These are phyloP conservation scores for Paramisgurnus dabryanus DNA, from an alignment of 2,113 vertebrate genomes.

Conservation along the genomic window DNA sequence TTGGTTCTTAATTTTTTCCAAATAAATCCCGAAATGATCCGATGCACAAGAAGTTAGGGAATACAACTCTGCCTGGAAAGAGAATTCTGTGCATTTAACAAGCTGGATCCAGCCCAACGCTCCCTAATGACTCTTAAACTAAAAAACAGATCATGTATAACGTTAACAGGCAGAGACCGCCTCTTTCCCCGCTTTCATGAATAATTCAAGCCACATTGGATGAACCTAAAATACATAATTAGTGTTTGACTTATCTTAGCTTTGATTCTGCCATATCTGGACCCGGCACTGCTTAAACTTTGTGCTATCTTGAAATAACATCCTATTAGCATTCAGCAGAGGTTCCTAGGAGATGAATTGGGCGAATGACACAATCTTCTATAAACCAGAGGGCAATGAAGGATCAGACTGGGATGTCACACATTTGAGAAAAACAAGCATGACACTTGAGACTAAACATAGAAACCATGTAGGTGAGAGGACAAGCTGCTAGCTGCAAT, in stretches of 20 bases:
- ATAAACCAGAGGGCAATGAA: slow-evolving; percentile 28
- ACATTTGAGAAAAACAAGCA: background rate
- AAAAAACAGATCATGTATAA: slow-evolving; percentile 13
- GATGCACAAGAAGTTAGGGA: no score
- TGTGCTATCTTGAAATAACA: slow-evolving; percentile 45
- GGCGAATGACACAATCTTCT: background rate
- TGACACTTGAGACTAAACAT: slow-evolving; percentile 8
- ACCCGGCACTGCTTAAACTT: slow-evolving; percentile 27
- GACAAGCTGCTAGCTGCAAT: background rate
- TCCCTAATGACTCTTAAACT: slow-evolving; percentile 23
- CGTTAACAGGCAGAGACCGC: slow-evolving; percentile 31
- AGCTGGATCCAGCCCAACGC: slow-evolving; percentile 10
- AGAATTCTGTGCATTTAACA: background rate
- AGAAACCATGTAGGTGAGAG: background rate
- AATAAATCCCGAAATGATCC: no score
- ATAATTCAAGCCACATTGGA: slow-evolving; percentile 44
- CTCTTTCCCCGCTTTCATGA: slow-evolving; percentile 30
- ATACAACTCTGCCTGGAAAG: background rate
- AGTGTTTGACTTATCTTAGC: slow-evolving; percentile 42
- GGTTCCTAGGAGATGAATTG: slow-evolving; percentile 20
- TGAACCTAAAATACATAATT: slow-evolving; percentile 51
- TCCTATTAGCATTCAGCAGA: slow-evolving; percentile 53
- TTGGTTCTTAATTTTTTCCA: no score
- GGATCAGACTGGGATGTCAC: slow-evolving; percentile 7
- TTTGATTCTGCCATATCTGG: slow-evolving; percentile 51